Base-by-base conservation (phyloP, 2,888 invertebrate species). In the Meandrusa payeni region DNA sequence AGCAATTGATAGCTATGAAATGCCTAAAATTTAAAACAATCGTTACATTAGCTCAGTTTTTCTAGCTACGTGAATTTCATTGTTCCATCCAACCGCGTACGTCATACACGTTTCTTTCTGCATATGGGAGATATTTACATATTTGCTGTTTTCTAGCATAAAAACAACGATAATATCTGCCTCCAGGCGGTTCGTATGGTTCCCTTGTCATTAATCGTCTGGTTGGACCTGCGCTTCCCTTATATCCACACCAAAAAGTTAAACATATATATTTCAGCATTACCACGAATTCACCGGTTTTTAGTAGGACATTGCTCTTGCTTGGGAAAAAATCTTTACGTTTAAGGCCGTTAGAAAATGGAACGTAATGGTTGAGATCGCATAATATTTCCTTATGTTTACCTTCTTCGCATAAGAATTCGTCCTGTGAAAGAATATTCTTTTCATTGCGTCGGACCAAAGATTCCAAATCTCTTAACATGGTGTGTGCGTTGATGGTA, bases 361-460 rank as follows among this genome's bases (percentile, higher is more conserved):
- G 79, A 2, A 80, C 57, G 36, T 61, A 77, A 4, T 60, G 57
- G 48, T 83, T 76, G 1, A 73, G 53, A 54, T 85, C 82, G 46
- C 86, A 86, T 38, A 62, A 59, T 0, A 86, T 52, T 38, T 52
- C 50, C 41, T 57, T 69, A 13, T 56, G 44, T 7, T 52, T 28
- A 41, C 49, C 58, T 50, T 86, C 70, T 55, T 86, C 80, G 48
- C 86, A 86, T 50, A 86, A 56, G 37, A 82, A 80, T 49, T 86
- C 85, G 7, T 83, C 74, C 54, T 80, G 81, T 4, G 77, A 64
- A n/a, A 85, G 57, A 28, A 82, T 49, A 36, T 64, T 72, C 0
- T 58, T 32, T 41, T 79, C 75, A 12, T 71, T 66, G 1, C 79
- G 78, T 50, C 76, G 70, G 7, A 65, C 74, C 49, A 76, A 57